phyloP scores from a whole-genome alignment of 1,140 invertebrate species.

The Lordiphosa mommai region DNA sequence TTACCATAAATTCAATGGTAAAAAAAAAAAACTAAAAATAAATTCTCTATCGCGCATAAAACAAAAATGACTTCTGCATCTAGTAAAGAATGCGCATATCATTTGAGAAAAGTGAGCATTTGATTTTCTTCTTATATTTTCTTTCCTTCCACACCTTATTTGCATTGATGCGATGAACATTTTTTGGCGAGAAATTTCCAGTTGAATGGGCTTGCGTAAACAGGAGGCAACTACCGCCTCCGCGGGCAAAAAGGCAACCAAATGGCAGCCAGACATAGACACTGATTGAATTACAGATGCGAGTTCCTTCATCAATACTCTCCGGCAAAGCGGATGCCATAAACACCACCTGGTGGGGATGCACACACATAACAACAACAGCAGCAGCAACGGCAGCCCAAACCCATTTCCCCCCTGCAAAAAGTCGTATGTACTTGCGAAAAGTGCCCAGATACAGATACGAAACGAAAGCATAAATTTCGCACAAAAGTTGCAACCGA shows the following conservation, averaged over 20 bases:
- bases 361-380: slow-evolving; percentile 27
- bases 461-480: slow-evolving; percentile 71
- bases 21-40: slow-evolving; percentile 22
- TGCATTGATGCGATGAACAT: slow-evolving; percentile 69
- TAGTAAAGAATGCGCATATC: slow-evolving; percentile 54
- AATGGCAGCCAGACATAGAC: slow-evolving; percentile 74
- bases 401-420: slow-evolving; percentile 42
- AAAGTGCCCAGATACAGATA: slow-evolving; percentile 68
- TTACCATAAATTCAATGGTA: neutral
- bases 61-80: slow-evolving; percentile 17
- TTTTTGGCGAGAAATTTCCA: slow-evolving; percentile 58
- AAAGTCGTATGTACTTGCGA: slow-evolving; percentile 58
- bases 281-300: slow-evolving; percentile 78
- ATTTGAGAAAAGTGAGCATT: slow-evolving; percentile 47
- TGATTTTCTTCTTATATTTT: slow-evolving; percentile 21
- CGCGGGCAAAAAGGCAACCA: slow-evolving; percentile 12
- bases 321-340: slow-evolving; percentile 74
- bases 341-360: slow-evolving; percentile 72
- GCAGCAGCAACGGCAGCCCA: slow-evolving; percentile 1
- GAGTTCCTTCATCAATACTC: slow-evolving; percentile 78
- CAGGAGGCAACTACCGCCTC: slow-evolving; percentile 3
- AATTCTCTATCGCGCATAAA: slow-evolving; percentile 15
- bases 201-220: slow-evolving; percentile 65
- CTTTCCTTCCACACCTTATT: slow-evolving; percentile 52
- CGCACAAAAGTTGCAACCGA: slow-evolving; percentile 75